Evolutionary conservation across 1,140 invertebrate species (phyloP).

Genomic region (Paraescarpia echinospica): DNA sequence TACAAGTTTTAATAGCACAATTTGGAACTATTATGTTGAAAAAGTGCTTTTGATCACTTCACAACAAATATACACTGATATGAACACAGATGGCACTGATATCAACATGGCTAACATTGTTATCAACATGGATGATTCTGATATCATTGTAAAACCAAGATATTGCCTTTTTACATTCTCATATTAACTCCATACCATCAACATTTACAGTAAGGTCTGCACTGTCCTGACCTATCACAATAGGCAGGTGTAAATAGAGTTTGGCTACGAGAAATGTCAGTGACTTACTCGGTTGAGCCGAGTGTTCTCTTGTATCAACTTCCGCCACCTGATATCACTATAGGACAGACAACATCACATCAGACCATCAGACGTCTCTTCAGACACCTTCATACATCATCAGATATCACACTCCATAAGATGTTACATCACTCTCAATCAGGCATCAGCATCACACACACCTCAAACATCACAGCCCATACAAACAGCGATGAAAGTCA

Average conservation of each 20-base stretch:
- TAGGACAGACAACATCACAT: conserved; percentile 17
- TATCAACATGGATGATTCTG: no score
- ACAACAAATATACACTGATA: no score
- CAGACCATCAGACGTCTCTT: background rate
- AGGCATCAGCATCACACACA: background rate
- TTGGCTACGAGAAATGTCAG: background rate
- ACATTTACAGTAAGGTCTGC: no score
- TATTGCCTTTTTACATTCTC: no score
- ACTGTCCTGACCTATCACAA: no score
- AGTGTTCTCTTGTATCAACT: background rate
- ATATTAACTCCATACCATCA: background rate
- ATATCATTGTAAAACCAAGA: no score
- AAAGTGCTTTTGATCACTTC: no score
- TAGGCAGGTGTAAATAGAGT: background rate
- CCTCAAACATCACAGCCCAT: background rate
- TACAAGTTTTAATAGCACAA: no score
- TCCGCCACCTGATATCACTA: background rate
- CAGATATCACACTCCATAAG: background rate
- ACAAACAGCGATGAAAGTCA: no score
- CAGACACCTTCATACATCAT: background rate
- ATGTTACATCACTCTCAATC: background rate
- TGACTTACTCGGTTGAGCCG: background rate
- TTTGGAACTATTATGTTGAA: no score
- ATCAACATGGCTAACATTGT: no score
- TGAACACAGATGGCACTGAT: no score